phyloP scores from a whole-genome alignment of 2,888 invertebrate genomes.

The Drosophila nr. medialis region DNA sequence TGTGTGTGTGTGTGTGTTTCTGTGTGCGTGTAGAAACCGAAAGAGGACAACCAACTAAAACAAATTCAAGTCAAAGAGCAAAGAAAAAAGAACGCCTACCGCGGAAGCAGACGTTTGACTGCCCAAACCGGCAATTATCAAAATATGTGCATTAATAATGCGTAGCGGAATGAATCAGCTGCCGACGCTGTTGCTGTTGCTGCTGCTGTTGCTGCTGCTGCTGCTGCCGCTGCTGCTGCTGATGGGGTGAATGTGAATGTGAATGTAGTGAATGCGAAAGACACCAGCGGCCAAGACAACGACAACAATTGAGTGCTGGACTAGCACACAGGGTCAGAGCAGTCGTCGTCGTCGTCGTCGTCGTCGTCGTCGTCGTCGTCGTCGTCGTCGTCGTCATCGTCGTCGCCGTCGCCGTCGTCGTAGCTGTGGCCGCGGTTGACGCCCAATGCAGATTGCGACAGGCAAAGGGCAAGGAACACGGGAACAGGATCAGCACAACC shows the following conservation, averaged over 20 bases:
- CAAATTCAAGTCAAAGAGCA: constrained; percentile 71
- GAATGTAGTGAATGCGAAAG: constrained; percentile 51
- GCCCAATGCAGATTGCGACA: constrained; percentile 72
- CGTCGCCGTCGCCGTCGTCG: constrained; percentile 9
- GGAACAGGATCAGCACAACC: constrained; percentile 41
- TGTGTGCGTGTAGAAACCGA: constrained; percentile 28
- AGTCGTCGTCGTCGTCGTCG: constrained; percentile 31
- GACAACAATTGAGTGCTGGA: constrained; percentile 42
- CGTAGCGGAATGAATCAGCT: constrained; percentile 79
- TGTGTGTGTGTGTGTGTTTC: constrained; percentile 14
- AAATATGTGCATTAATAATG: constrained; percentile 82
- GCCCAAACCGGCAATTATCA: constrained; percentile 82
- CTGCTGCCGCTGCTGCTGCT: constrained; percentile 58
- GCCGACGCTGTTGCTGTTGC: constrained; percentile 55
- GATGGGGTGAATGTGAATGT: constrained; percentile 50
- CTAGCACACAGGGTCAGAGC: constrained; percentile 49
- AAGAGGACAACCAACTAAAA: constrained; percentile 67
- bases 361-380: constrained; percentile 18
- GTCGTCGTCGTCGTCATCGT: too few relatives aligned
- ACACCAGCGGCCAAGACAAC: constrained; percentile 35
- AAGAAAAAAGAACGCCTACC: constrained; percentile 70
- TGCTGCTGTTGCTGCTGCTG: constrained; percentile 21
- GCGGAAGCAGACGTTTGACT: constrained; percentile 77
- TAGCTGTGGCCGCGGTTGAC: constrained; percentile 46
- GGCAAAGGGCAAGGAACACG: constrained; percentile 36